Conservation (phyloP, 2,113 vertebrate species). For the Ictidomys tridecemlineatus region DNA sequence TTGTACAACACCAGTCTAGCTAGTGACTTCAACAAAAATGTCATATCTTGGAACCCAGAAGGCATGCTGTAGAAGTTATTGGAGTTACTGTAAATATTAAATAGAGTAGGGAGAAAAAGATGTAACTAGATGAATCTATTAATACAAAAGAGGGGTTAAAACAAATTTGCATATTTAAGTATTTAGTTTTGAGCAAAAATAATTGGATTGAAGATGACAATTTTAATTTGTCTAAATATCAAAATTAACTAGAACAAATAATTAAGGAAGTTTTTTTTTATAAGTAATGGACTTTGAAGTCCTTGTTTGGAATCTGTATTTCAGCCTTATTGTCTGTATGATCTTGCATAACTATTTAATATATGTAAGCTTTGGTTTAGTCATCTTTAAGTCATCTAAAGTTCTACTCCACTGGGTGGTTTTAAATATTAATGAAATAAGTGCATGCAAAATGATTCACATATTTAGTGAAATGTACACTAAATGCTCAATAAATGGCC, state of each 20-base stretch:
- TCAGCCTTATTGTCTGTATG: neutral
- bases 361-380: neutral
- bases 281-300: neutral
- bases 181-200: neutral
- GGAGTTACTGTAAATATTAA: neutral
- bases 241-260: neutral
- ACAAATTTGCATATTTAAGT: neutral
- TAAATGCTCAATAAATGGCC: neutral
- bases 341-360: neutral
- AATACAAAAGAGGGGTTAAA: neutral
- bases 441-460: neutral
- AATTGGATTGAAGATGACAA: neutral
- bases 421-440: neutral
- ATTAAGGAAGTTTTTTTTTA: neutral
- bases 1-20: neutral
- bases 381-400: neutral
- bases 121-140: neutral
- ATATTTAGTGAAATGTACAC: neutral
- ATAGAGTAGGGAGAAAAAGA: accelerated
- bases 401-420: neutral
- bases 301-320: neutral
- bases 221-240: neutral
- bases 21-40: neutral
- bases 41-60: neutral
- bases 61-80: neutral